Base-by-base conservation (phyloP, 2,888 invertebrate genomes). In the Drymonia ruficornis region DNA sequence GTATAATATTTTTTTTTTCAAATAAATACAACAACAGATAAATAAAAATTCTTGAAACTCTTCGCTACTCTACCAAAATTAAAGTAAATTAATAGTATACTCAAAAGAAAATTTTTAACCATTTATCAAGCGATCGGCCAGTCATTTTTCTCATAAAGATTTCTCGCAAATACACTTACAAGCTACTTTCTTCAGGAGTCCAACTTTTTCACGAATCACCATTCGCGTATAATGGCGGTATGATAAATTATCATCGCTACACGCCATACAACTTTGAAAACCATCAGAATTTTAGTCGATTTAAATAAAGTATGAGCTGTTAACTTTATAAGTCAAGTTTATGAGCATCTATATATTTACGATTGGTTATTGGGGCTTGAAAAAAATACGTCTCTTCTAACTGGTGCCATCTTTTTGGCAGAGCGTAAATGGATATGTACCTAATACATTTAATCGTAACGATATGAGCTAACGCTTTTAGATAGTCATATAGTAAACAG, bases 181-280 rank as follows among this genome's bases (percentile, higher is more conserved):
- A 76, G 74, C 64, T 72, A 81, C 74, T 84, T 80, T 74, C 71
- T 74, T 73, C 65, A 68, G 72, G 74, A 80, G 74, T 78, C 64
- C 55, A 82, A 88, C 82, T 88, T 89, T 89, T 84, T 75, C 73
- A 76, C 84, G 77, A 87, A 85, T 89, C 88, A 89, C 77, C 76
- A 65, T 70, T 55, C 68, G 55, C 60, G 65, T 55, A 71, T 70
- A 72, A 66, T 74, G 73, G 71, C 68, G 60, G 61, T 72, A 81
- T 84, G 84, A 87, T 90, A 84, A 89, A 89, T 88, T 82, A 84
- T 81, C 77, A 74, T 73, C 59, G 65, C 63, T 68, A 68, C 52
- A 64, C 63, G 55, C 57, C 59, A 55, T 52, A 38, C 55, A 74
- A 76, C 56, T 78, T 79, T 70, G 64, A 56, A 66, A 65, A 69